phyloP scores from a whole-genome alignment of 2,113 vertebrate species.

The Plestiodon gilberti region DNA sequence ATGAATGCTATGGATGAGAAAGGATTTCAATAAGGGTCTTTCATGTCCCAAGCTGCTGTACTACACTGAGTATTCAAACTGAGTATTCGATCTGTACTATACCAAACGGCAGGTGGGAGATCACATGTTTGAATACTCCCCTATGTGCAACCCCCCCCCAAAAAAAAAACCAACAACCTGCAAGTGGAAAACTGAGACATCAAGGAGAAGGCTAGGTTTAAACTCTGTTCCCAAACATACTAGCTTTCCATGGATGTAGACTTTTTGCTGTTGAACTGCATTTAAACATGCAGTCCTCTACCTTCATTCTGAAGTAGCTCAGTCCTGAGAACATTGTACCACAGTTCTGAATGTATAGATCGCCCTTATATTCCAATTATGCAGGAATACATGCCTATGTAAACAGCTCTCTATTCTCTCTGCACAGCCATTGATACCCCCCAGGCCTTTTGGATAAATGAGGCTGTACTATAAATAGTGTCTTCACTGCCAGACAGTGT shows the following conservation, averaged over 20 bases:
- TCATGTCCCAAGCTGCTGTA: neutral
- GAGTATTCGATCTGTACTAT: neutral
- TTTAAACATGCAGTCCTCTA: neutral
- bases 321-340: neutral
- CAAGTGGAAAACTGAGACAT: neutral
- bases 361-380: neutral
- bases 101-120: neutral
- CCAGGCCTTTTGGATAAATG: neutral
- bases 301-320: neutral
- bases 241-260: neutral
- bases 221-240: neutral
- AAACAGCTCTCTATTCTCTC: neutral
- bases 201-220: neutral
- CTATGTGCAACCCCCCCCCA: too few species aligned
- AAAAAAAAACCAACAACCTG: neutral
- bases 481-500: neutral
- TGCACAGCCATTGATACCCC: neutral
- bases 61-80: too few species aligned
- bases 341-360: neutral
- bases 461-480: neutral
- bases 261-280: neutral
- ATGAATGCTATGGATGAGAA: neutral
- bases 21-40: neutral
- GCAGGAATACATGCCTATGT: neutral
- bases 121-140: neutral